phyloP scores from a whole-genome alignment of 92 coral and sea anemone species.

The Epizoanthus scotinus region DNA sequence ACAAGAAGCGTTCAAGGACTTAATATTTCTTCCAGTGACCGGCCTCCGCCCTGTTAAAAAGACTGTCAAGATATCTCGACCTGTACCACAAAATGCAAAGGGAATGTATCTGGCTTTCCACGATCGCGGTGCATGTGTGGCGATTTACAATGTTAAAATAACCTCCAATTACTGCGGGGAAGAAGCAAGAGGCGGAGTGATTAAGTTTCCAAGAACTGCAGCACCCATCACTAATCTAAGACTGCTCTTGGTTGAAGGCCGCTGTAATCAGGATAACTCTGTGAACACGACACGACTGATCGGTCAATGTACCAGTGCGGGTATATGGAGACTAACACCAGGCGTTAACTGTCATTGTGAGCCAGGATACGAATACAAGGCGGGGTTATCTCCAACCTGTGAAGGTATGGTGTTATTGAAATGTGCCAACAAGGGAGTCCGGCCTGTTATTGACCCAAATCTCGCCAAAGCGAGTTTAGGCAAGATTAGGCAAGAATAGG shows the following conservation, averaged over 20 bases:
- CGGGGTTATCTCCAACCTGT: background rate
- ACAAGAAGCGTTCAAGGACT: background rate
- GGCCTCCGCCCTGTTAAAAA: background rate
- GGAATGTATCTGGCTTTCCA: constrained; percentile 26
- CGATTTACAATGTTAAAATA: background rate
- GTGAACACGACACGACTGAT: constrained; percentile 19
- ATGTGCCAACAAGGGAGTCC: background rate
- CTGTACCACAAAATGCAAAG: background rate
- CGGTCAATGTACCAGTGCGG: constrained; percentile 26
- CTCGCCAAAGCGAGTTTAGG: too few species aligned
- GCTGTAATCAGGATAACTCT: constrained; percentile 7
- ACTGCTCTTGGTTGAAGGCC: constrained; percentile 2
- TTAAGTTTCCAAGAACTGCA: background rate
- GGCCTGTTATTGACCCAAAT: too few species aligned
- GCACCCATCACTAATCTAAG: background rate
- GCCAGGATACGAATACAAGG: constrained; percentile 21
- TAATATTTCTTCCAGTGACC: background rate
- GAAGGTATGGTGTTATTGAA: background rate
- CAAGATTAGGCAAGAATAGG: too few species aligned
- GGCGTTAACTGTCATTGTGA: constrained; percentile 8
- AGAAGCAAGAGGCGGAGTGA: constrained; percentile 10
- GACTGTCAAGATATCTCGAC: constrained; percentile 7
- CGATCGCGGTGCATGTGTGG: constrained; percentile 31
- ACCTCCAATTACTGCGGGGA: constrained; percentile 20
- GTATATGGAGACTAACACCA: background rate